Percentiles rank a stretch among this genome's conserved stretches.
Conservation (phyloP, 2,797 vertebrate genomes). For the Lutjanus argentimaculatus region DNA sequence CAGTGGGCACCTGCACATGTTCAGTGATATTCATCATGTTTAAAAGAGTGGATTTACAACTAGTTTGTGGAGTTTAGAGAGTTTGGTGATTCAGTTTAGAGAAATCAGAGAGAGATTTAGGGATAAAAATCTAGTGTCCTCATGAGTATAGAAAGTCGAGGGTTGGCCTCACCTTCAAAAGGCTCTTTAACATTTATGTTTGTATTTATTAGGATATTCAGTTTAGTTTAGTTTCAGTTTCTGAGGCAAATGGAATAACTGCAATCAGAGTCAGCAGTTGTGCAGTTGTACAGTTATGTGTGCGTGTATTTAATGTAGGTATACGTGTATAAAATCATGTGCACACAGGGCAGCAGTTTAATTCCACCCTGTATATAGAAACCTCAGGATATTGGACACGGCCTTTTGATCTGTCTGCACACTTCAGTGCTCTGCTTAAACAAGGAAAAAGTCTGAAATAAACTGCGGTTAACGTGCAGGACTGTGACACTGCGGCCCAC, state of each 20-base stretch:
- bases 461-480: slow-evolving; percentile 43
- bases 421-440: slow-evolving; percentile 52
- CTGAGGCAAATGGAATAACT: neutral
- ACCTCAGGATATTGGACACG: slow-evolving; percentile 53
- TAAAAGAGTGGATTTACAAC: too few species aligned
- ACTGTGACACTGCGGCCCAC: slow-evolving; percentile 40
- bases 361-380: slow-evolving; percentile 21
- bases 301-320: slow-evolving; percentile 9
- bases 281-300: neutral
- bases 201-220: neutral
- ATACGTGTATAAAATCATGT: neutral
- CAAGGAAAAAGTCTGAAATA: slow-evolving; percentile 58
- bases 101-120: too few species aligned
- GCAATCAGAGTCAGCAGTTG: neutral
- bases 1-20: too few species aligned
- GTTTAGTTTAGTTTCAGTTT: neutral
- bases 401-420: slow-evolving; percentile 61
- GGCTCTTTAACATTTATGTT: too few species aligned
- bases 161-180: too few species aligned
- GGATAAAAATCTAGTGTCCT: neutral
- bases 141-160: neutral
- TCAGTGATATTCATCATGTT: too few species aligned
- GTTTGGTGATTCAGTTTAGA: too few species aligned
- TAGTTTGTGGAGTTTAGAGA: too few species aligned
- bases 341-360: slow-evolving; percentile 1